phyloP scores from a whole-genome alignment of 2,113 vertebrate genomes.

The Puffinus mauretanicus region DNA sequence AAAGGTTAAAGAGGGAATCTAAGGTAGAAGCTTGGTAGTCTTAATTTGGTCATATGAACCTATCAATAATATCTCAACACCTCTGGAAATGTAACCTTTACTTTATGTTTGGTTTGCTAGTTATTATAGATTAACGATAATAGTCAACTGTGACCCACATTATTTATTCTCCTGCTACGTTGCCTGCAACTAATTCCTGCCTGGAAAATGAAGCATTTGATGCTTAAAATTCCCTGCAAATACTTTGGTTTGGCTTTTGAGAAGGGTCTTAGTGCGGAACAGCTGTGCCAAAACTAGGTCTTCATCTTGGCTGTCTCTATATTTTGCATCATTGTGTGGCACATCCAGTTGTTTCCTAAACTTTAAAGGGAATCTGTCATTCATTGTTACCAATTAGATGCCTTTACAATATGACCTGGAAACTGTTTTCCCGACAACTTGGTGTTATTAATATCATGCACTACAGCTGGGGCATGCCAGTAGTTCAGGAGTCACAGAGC shows the following conservation, averaged over 20 bases:
- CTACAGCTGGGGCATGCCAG: conserved; percentile 40
- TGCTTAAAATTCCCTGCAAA: neutral
- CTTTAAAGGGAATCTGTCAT: conserved; percentile 32
- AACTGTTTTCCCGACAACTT: conserved; percentile 43
- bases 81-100: conserved; percentile 34
- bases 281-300: neutral
- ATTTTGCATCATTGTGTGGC: neutral
- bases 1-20: neutral
- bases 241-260: neutral
- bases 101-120: conserved; percentile 29
- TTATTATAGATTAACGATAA: conserved; percentile 40
- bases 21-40: neutral
- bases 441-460: conserved; percentile 59
- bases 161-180: conserved; percentile 1
- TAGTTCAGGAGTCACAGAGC: conserved; percentile 53
- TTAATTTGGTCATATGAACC: neutral
- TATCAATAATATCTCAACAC: neutral
- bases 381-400: conserved; percentile 48
- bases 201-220: neutral
- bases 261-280: neutral
- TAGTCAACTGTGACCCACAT: neutral
- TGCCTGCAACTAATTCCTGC: neutral
- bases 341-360: conserved; percentile 1
- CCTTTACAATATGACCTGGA: conserved; percentile 53
- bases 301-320: neutral